These are phyloP conservation scores for Coelogynopora nodosa DNA, from an alignment of 2,888 invertebrate species.

Conservation along the genomic window DNA sequence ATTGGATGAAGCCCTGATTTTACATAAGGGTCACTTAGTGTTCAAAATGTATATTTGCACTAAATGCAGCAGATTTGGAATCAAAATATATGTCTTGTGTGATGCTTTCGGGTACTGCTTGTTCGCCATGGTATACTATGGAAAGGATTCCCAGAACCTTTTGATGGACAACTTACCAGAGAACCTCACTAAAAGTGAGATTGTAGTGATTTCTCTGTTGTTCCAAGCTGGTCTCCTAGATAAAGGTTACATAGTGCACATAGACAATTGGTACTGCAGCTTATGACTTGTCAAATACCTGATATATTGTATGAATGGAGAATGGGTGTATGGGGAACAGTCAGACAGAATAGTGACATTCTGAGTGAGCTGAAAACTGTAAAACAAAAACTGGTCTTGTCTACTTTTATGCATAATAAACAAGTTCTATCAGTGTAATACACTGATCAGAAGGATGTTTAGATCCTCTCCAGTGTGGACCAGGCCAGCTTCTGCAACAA, in stretches of 20 bases:
- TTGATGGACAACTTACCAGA: not conserved
- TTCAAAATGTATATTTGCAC: constrained; percentile 31
- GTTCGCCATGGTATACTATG: not conserved
- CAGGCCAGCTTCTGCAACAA: not conserved
- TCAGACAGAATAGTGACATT: not conserved
- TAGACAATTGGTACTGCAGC: constrained; percentile 30
- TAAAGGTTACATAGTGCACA: constrained; percentile 32
- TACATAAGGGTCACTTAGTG: not conserved
- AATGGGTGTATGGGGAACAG: constrained; percentile 11
- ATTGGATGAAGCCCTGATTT: constrained; percentile 8
- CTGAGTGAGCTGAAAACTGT: not conserved
- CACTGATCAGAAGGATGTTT: not conserved
- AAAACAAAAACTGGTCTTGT: not conserved
- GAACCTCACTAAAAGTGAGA: constrained; percentile 16
- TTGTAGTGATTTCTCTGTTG: not conserved
- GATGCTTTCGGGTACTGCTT: not conserved
- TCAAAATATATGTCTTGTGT: too few relatives aligned
- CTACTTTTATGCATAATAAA: constrained; percentile 14
- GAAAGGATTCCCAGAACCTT: not conserved
- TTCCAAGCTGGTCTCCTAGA: constrained; percentile 21
- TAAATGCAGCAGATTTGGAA: too few relatives aligned
- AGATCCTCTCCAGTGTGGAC: constrained; percentile 21
- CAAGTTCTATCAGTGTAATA: constrained; percentile 18
- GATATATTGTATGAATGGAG: not conserved
- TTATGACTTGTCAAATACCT: constrained; percentile 6